Percentiles rank a stretch among this genome's conserved stretches.
phyloP scores from a whole-genome alignment of 2,888 invertebrate genomes.

The Polyploca ridens region DNA sequence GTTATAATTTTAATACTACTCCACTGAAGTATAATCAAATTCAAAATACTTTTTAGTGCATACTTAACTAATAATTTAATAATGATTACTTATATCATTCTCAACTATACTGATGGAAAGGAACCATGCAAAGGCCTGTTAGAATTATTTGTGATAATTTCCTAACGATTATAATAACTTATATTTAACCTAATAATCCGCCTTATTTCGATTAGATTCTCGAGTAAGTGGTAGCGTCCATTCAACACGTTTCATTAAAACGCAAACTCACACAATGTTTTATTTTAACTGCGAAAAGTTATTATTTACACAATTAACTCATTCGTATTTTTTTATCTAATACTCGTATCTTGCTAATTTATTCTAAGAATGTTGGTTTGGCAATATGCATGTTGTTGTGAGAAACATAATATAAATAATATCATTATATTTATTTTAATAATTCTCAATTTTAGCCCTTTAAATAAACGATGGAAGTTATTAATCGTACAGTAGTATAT shows the following conservation, averaged over 20 bases:
- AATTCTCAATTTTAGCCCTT: background rate
- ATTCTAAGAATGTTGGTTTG: slow-evolving; percentile 38
- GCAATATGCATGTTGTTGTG: slow-evolving; percentile 42
- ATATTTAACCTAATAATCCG: slow-evolving; percentile 4
- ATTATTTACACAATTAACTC: background rate
- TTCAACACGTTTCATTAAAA: background rate
- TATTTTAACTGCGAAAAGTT: background rate
- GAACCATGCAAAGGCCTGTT: background rate
- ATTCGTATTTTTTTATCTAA: slow-evolving; percentile 36
- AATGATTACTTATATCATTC: background rate
- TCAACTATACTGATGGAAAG: background rate
- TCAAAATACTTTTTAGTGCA: background rate
- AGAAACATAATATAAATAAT: slow-evolving; percentile 5
- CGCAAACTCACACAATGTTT: slow-evolving; percentile 10
- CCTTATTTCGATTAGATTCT: background rate
- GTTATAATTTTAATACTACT: slow-evolving; percentile 13
- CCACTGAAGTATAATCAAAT: background rate
- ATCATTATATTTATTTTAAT: background rate
- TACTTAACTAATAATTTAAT: background rate
- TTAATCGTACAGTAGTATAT: background rate
- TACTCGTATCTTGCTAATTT: slow-evolving; percentile 48
- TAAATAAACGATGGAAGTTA: slow-evolving; percentile 3
- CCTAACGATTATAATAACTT: background rate
- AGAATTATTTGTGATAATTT: background rate
- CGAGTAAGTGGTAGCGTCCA: slow-evolving; percentile 6